phyloP scores from a whole-genome alignment of 2,113 vertebrate genomes.

The Myxocyprinus asiaticus region DNA sequence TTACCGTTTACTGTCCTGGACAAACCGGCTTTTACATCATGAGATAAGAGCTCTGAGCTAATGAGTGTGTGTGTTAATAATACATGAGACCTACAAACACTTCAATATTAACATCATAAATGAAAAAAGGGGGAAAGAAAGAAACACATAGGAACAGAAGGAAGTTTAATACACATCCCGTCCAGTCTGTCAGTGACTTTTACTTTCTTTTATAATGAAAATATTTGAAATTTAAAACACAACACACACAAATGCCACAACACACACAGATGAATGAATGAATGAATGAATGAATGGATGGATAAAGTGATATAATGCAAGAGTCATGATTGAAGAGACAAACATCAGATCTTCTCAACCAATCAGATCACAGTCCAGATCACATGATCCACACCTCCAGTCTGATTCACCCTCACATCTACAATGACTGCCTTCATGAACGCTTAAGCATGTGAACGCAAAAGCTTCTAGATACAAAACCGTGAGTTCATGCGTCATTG shows the following conservation, averaged over 20 bases:
- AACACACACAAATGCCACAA: slow-evolving; percentile 10
- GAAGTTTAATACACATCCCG: slow-evolving; percentile 23
- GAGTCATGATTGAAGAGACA: too few relatives aligned
- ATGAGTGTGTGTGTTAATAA: too few relatives aligned
- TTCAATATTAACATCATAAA: not conserved
- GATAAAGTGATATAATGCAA: too few relatives aligned
- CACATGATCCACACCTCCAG: too few relatives aligned
- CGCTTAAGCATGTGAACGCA: too few relatives aligned
- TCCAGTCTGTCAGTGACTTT: slow-evolving; percentile 50
- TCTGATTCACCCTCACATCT: too few relatives aligned
- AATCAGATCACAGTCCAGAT: not conserved
- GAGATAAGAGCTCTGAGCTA: too few relatives aligned
- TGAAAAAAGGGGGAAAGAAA: not conserved
- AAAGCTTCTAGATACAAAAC: too few relatives aligned
- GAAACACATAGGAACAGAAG: not conserved
- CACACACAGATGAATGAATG: slow-evolving; percentile 2
- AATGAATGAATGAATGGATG: not conserved
- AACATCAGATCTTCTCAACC: not conserved
- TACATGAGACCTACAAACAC: not conserved
- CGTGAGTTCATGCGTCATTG: too few relatives aligned
- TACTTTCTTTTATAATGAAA: not conserved
- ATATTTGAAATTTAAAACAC: not conserved
- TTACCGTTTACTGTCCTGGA: not conserved
- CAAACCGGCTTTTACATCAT: not conserved
- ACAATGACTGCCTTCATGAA: too few relatives aligned